These are phyloP conservation scores for Baronia brevicornis DNA, from an alignment of 2,888 invertebrate species.

Conservation along the genomic window DNA sequence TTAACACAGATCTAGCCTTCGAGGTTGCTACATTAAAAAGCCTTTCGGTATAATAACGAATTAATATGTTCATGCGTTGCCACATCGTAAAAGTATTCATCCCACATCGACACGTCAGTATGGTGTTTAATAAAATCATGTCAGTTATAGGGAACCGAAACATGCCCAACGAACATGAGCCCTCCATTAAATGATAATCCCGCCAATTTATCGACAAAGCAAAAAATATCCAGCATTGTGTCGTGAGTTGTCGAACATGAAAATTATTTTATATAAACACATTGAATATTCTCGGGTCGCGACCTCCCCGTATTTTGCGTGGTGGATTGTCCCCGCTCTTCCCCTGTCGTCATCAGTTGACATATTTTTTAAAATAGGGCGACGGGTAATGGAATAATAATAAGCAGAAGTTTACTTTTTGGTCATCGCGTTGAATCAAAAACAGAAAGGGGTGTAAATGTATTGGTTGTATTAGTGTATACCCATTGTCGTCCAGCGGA, in stretches of 20 bases:
- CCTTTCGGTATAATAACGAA: too few relatives aligned
- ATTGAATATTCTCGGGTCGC: conserved; percentile 66
- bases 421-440: conserved; percentile 69
- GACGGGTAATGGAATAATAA: conserved; percentile 74
- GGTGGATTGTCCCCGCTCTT: conserved; percentile 54
- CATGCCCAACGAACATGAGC: conserved; percentile 71
- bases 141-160: conserved; percentile 69
- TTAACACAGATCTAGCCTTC: too few relatives aligned
- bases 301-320: conserved; percentile 43
- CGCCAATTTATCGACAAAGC: conserved; percentile 69
- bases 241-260: conserved; percentile 71
- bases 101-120: conserved; percentile 49
- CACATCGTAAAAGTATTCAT: conserved; percentile 44
- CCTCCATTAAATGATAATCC: conserved; percentile 76
- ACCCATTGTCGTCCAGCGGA: conserved; percentile 64
- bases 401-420: conserved; percentile 75
- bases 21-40: too few relatives aligned
- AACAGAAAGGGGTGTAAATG: conserved; percentile 73
- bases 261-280: conserved; percentile 76
- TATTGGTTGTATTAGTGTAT: conserved; percentile 62
- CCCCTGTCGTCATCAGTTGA: conserved; percentile 68
- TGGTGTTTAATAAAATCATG: conserved; percentile 70
- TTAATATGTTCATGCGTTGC: too few relatives aligned
- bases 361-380: conserved; percentile 74
- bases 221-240: conserved; percentile 71